Percentiles rank a stretch among this genome's conserved stretches.
Conservation (phyloP, 64 coral and sea anemone species). For the Astreopora myriophthalma region DNA sequence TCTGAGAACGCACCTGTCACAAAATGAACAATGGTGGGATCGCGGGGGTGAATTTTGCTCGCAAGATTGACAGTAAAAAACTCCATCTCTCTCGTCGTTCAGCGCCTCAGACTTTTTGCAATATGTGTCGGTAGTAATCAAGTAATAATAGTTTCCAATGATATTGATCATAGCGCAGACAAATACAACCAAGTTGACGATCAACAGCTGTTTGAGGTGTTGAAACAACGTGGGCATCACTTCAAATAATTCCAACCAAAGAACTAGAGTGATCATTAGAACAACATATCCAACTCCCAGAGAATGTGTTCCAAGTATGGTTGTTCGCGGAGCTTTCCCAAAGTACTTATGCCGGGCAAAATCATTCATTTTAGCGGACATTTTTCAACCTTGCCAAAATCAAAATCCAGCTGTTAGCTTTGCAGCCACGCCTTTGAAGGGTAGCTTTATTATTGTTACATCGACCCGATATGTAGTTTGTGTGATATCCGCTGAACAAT, state of each 20-base stretch:
- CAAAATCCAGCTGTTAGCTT: neutral
- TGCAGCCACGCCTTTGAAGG: neutral
- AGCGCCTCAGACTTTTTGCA: conserved; percentile 21
- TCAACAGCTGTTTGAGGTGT: conserved; percentile 5
- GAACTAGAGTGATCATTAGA: conserved; percentile 14
- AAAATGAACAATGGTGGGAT: conserved; percentile 84
- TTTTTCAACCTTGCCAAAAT: neutral
- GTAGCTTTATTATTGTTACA: neutral
- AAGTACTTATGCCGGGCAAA: conserved; percentile 22
- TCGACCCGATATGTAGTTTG: neutral
- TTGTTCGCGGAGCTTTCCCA: conserved; percentile 39
- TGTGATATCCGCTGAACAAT: neutral
- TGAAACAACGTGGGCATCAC: conserved; percentile 69
- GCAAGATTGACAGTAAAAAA: conserved; percentile 87
- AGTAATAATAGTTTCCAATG: conserved; percentile 71
- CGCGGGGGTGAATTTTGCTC: conserved; percentile 85
- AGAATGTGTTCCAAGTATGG: conserved; percentile 32
- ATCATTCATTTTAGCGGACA: neutral
- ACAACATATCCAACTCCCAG: conserved; percentile 72
- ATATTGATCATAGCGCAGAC: conserved; percentile 63
- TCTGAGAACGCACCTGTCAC: conserved; percentile 72
- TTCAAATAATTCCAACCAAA: conserved; percentile 61
- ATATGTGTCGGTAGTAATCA: conserved; percentile 71
- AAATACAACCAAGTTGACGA: conserved; percentile 24
- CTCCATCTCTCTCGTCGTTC: conserved; percentile 28